phyloP scores from a whole-genome alignment of 2,797 vertebrate genomes.

The Gallinago solitaria region DNA sequence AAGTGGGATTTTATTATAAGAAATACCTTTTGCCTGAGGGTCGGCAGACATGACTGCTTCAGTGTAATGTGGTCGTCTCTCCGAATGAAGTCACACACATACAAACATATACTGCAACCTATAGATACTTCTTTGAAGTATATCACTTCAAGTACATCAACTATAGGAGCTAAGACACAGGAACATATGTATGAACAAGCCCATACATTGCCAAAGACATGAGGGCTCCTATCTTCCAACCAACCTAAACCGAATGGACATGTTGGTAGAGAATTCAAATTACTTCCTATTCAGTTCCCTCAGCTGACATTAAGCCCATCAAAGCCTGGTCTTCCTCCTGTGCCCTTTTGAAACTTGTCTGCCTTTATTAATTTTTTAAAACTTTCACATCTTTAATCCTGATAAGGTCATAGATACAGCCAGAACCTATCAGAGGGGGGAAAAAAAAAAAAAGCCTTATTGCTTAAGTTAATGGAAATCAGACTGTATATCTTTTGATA shows the following conservation, averaged over 20 bases:
- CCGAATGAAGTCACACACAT: not conserved
- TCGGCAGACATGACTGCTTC: not conserved
- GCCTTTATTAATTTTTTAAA: not conserved
- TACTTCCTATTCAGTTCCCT: not conserved
- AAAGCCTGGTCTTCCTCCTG: not conserved
- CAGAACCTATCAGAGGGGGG: not conserved
- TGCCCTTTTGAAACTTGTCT: not conserved
- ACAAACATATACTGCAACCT: not conserved
- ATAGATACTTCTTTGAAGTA: not conserved
- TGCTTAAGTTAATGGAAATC: not conserved
- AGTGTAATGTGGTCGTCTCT: not conserved
- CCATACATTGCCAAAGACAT: not conserved
- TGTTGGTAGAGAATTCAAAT: not conserved
- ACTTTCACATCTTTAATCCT: not conserved
- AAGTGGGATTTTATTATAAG: not conserved
- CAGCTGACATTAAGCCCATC: not conserved
- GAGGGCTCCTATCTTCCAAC: not conserved
- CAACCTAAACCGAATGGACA: not conserved
- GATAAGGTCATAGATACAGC: not conserved
- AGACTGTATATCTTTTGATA: not conserved
- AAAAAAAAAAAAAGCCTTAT: not conserved
- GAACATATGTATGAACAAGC: not conserved
- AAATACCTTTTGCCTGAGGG: not conserved
- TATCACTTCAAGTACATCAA: not conserved
- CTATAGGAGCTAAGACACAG: not conserved